These are phyloP conservation scores for Thripadectes ignobilis DNA, from an alignment of 2,797 vertebrate genomes.

Conservation along the genomic window DNA sequence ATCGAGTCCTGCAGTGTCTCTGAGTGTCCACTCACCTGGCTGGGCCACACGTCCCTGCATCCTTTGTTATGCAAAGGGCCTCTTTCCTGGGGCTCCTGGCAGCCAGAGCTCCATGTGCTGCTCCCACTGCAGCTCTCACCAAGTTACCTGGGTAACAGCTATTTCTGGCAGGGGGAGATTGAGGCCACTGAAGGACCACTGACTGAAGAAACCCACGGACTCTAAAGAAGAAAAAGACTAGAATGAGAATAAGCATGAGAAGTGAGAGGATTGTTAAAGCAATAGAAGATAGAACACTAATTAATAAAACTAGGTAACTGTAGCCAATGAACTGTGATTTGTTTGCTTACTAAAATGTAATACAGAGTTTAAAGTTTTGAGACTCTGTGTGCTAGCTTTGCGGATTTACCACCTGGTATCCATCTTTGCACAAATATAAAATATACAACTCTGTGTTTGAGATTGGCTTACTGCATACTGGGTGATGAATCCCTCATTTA, in stretches of 20 bases:
- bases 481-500: not conserved
- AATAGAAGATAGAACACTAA: not conserved
- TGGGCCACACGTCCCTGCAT: not conserved
- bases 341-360: not conserved
- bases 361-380: not conserved
- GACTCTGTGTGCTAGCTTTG: not conserved
- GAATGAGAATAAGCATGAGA: not conserved
- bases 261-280: not conserved
- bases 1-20: not conserved
- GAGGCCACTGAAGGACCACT: not conserved
- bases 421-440: not conserved
- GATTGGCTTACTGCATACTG: not conserved
- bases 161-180: not conserved
- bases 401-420: not conserved
- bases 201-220: not conserved
- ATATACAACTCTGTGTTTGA: not conserved
- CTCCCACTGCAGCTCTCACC: not conserved
- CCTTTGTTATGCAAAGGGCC: not conserved
- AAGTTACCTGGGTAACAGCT: not conserved
- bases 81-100: not conserved
- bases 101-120: not conserved
- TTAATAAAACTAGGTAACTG: not conserved
- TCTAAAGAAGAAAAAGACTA: not conserved
- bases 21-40: not conserved
- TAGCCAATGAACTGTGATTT: fast-evolving